Conservation (phyloP, 2,888 invertebrate genomes). For the Lamproptera curius region DNA sequence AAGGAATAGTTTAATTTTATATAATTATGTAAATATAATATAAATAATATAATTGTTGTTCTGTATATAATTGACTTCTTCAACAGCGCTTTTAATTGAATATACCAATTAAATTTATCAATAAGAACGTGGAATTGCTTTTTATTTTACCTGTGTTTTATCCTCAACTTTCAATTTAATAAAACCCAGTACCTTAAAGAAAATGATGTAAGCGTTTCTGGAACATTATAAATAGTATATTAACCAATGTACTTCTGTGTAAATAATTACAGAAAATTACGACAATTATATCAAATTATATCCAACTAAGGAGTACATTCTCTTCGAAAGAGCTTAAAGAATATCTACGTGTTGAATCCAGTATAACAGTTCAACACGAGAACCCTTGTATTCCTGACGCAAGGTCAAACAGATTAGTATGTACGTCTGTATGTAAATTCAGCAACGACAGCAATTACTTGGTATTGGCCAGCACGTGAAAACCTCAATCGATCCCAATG, state of each 20-base stretch:
- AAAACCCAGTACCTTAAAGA: no score
- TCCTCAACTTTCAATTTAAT: neutral
- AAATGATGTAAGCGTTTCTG: no score
- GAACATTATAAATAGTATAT: no score
- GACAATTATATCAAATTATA: no score
- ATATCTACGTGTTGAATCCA: no score
- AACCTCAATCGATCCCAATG: slow-evolving; percentile 36
- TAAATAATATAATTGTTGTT: slow-evolving; percentile 9
- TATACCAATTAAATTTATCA: slow-evolving; percentile 8
- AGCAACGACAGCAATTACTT: slow-evolving; percentile 27
- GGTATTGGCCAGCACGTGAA: slow-evolving; percentile 42
- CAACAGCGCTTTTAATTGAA: slow-evolving; percentile 10
- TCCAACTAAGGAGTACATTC: no score
- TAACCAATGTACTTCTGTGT: no score
- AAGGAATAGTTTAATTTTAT: slow-evolving; percentile 54
- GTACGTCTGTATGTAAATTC: slow-evolving; percentile 12
- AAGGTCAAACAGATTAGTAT: slow-evolving; percentile 19
- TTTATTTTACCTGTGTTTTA: no score
- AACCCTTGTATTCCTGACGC: slow-evolving; percentile 7
- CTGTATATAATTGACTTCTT: slow-evolving; percentile 14
- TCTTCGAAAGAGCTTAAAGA: no score
- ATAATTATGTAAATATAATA: slow-evolving; percentile 10
- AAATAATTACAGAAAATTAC: no score
- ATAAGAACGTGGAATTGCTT: no score
- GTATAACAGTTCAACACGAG: slow-evolving; percentile 4